Base-by-base conservation (phyloP, 53 echinoderm and acorn worm species). In the Crossaster papposus region DNA sequence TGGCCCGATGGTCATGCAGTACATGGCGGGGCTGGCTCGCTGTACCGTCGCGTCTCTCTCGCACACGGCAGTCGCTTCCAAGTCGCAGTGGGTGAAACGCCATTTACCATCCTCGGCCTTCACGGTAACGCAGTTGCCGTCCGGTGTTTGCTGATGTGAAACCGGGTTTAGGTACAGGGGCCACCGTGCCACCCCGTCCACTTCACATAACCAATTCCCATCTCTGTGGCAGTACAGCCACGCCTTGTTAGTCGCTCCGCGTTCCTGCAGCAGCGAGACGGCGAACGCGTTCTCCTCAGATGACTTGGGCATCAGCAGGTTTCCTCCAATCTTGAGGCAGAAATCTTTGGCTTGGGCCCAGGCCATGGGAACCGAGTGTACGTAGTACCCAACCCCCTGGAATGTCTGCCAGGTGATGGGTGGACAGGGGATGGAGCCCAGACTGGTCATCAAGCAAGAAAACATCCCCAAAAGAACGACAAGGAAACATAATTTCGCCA, bases 161-260 rank as follows among this genome's bases (percentile, higher is more conserved):
- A 4, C 79, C 13, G 79, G 51, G 79, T 79, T 79, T 8, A n/a
- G 51, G 79, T 10, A 79, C 7, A 24, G 79, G 13, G 52, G 79
- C 51, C 52, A 79, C 51, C 0, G 3, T 1, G 9, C 8, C 52
- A 51, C 51, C 14, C 51, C 28, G 26, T 51, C 51, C 18, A 51
- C 52, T 18, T 3, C 24, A 32, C 79, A 79, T 26, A 24, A 10
- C 79, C 79, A 79, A 4, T 7, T 5, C 4, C 51, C 51, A 1
- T 10, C 9, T 26, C 79, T 20, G 79, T 79, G 79, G 51, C 79
- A 79, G 79, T 79, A 24, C 26, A 51, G 50, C 79, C 79, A 79
- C 9, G 52, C 51, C 23, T 2, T n/a, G 7, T 2, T 14, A 35
- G 50, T 26, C 51, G 28, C 51, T 20, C 51, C 23, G 51, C 34